These are phyloP conservation scores for Calliphora vomitoria DNA, from an alignment of 2,888 invertebrate species.

Conservation along the genomic window DNA sequence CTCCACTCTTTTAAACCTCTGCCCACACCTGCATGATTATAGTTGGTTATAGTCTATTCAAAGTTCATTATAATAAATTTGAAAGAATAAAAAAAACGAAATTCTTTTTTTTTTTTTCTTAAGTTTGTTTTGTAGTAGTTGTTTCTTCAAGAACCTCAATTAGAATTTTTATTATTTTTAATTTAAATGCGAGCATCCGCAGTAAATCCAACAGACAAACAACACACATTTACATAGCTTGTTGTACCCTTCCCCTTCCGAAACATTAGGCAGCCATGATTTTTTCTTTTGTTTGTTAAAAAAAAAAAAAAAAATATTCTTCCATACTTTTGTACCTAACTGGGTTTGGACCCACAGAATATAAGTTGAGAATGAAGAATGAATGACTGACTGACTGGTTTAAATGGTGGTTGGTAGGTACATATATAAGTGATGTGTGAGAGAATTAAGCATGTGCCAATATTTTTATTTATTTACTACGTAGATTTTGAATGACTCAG, in stretches of 20 bases:
- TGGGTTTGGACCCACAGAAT: background rate
- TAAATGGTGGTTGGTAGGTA: background rate
- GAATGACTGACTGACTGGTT: slow-evolving; percentile 7
- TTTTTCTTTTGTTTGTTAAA: background rate
- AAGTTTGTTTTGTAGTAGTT: slow-evolving; percentile 31
- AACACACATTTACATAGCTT: background rate
- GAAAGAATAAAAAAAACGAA: slow-evolving; percentile 10
- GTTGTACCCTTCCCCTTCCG: background rate
- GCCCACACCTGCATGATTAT: slow-evolving; percentile 52
- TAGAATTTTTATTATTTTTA: slow-evolving; percentile 69
- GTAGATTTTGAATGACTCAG: slow-evolving; percentile 50
- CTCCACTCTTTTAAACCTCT: slow-evolving; percentile 2
- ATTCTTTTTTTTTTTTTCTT: slow-evolving; percentile 9
- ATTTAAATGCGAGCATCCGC: slow-evolving; percentile 74
- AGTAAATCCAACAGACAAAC: slow-evolving; percentile 38
- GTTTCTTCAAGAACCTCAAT: slow-evolving; percentile 63
- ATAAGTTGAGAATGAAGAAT: background rate
- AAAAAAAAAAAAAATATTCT: too few species aligned
- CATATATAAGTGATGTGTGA: background rate
- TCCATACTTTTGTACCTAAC: background rate
- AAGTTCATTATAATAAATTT: slow-evolving; percentile 64
- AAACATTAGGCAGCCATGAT: slow-evolving; percentile 17
- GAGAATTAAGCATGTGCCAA: slow-evolving; percentile 31
- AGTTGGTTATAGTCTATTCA: slow-evolving; percentile 7
- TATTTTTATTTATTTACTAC: slow-evolving; percentile 29